phyloP scores from a whole-genome alignment of 2,888 invertebrate species.

The Ochropleura plecta region DNA sequence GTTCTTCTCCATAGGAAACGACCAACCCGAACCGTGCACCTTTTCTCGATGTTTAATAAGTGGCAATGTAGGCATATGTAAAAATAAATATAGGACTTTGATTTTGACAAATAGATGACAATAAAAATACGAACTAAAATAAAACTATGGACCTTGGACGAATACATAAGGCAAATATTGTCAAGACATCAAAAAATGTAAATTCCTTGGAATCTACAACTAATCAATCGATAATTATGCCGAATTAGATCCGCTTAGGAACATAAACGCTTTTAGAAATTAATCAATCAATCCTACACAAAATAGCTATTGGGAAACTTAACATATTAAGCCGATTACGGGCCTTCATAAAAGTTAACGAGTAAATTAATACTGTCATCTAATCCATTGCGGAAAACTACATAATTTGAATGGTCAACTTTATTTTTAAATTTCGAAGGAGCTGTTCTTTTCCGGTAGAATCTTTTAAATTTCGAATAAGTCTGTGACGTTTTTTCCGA shows the following conservation, averaged over 20 bases:
- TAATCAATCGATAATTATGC: constrained; percentile 22
- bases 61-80: too few relatives aligned
- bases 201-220: neutral
- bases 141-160: neutral
- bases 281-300: constrained; percentile 29
- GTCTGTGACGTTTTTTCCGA: too few relatives aligned
- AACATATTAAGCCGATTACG: constrained; percentile 32
- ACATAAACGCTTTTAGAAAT: constrained; percentile 21
- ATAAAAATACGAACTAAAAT: too few relatives aligned
- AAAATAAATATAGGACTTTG: too few relatives aligned
- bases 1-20: too few relatives aligned
- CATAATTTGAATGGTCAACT: neutral
- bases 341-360: constrained; percentile 31
- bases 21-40: too few relatives aligned
- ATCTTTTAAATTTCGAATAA: neutral
- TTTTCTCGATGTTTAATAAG: too few relatives aligned
- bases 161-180: neutral
- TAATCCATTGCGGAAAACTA: constrained; percentile 26
- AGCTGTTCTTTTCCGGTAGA: neutral
- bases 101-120: neutral
- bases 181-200: neutral
- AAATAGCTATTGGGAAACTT: constrained; percentile 9
- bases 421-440: constrained; percentile 3
- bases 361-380: constrained; percentile 43
- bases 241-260: constrained; percentile 41